Evolutionary conservation across 2,888 invertebrate species (phyloP), one percentile per base, ranked within the genome.

Genomic region (Ptilodon capucinus): DNA sequence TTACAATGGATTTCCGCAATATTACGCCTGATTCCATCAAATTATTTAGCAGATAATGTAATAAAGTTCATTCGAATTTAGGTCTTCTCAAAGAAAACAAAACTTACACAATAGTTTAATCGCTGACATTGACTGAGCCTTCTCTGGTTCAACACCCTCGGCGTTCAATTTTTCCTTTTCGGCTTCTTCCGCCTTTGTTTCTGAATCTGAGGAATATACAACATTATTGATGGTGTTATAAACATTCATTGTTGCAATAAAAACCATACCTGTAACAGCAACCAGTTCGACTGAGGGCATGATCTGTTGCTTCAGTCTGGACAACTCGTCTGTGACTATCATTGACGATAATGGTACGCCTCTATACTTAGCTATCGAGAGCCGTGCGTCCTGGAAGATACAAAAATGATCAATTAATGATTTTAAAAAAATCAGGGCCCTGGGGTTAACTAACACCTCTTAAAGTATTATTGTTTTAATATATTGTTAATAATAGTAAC

Each of bases 231-330:
- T 2, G n/a, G 7, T 23, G 2, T 3, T 7, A 3, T 3, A 9
- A 4, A 11, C 14, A 32, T 16, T n/a, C 30, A n/a, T 30, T 30
- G 13, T 30, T 30, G n/a, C 30, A 23, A 23, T 5, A 23, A 2
- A 28, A n/a, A 13, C 5, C 1, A 19, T 72, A 76, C 76, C 74
- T 41, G 69, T 78, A 1, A 87, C 55, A n/a, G 84, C 60, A n/a
- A 79, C 59, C 0, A 90, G 66, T 47, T 90, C 88, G 0, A 84
- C 74, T 0, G 86, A 78, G 1, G 89, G 89, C 44, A 66, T 61
- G 1, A 86, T 52, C 48, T 78, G 81, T n/a, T 82, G 81, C 42
- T 82, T 90, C 16, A 90, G 55, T 44, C 75, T 72, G 0, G 82
- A 74, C 13, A 90, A 45, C 51, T 90, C 90, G 30, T 89, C 84